Evolutionary conservation across 2,797 vertebrate genomes (phyloP).

Genomic region (Tragopan temminckii): DNA sequence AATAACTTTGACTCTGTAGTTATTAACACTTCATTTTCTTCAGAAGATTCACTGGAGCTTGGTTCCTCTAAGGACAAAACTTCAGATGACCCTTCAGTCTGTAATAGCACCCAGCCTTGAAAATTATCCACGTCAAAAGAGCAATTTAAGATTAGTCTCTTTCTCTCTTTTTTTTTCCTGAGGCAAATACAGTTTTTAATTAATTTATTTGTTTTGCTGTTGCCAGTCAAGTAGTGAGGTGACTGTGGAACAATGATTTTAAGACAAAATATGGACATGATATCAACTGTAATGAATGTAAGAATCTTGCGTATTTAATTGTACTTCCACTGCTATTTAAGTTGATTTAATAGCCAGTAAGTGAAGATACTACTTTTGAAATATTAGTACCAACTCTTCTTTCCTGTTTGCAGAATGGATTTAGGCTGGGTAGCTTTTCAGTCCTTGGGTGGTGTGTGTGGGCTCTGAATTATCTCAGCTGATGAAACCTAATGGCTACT

Average conservation of each 20-base stretch:
- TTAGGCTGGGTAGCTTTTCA: not conserved
- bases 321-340: not conserved
- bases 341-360: not conserved
- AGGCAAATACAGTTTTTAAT: conserved; percentile 52
- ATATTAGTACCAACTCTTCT: not conserved
- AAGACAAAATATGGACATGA: not conserved
- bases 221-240: not conserved
- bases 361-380: not conserved
- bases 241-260: not conserved
- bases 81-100: conserved; percentile 53
- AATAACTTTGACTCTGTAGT: conserved; percentile 62
- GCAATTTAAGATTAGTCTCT: conserved; percentile 55
- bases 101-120: conserved; percentile 13
- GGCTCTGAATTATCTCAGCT: not conserved
- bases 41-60: conserved; percentile 30
- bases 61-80: conserved; percentile 41
- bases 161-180: not conserved
- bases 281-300: not conserved
- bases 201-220: conserved; percentile 52
- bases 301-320: not conserved
- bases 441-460: not conserved
- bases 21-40: conserved; percentile 62
- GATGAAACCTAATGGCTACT: not conserved
- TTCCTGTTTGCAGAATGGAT: not conserved
- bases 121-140: conserved; percentile 46